phyloP scores from a whole-genome alignment of 2,113 vertebrate genomes.

The Desmodus rotundus region DNA sequence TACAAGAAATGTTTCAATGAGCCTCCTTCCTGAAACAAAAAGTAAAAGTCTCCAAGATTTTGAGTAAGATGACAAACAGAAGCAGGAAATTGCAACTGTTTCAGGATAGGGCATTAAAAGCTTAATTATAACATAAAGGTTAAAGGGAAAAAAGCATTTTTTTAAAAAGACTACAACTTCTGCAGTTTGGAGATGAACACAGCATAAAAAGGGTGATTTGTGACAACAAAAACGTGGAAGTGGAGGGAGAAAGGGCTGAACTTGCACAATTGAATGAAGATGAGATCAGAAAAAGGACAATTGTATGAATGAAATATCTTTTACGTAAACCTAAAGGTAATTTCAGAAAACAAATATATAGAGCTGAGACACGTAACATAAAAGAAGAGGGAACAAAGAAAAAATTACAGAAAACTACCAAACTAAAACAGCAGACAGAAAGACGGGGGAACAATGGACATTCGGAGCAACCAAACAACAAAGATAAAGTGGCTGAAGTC shows the following conservation, averaged over 20 bases:
- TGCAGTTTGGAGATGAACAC: neutral
- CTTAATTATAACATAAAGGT: neutral
- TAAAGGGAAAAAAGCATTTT: neutral
- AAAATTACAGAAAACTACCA: neutral
- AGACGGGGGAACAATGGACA: neutral
- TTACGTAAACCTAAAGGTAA: neutral
- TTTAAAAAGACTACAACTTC: neutral
- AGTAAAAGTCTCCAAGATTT: neutral
- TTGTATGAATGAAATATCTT: neutral
- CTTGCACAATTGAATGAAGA: neutral
- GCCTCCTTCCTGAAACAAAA: neutral
- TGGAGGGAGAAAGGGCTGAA: neutral
- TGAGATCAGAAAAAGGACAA: neutral
- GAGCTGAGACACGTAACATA: neutral
- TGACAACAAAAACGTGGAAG: neutral
- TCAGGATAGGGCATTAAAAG: neutral
- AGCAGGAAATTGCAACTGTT: neutral
- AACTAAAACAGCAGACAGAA: neutral
- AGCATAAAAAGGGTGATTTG: neutral
- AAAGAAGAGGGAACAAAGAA: neutral
- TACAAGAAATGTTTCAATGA: neutral
- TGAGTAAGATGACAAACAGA: neutral
- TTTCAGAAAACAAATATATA: neutral
- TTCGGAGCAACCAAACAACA: neutral
- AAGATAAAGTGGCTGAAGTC: neutral